Evolutionary conservation across 2,888 invertebrate genomes (phyloP).

Genomic region (Augiades crinisus): DNA sequence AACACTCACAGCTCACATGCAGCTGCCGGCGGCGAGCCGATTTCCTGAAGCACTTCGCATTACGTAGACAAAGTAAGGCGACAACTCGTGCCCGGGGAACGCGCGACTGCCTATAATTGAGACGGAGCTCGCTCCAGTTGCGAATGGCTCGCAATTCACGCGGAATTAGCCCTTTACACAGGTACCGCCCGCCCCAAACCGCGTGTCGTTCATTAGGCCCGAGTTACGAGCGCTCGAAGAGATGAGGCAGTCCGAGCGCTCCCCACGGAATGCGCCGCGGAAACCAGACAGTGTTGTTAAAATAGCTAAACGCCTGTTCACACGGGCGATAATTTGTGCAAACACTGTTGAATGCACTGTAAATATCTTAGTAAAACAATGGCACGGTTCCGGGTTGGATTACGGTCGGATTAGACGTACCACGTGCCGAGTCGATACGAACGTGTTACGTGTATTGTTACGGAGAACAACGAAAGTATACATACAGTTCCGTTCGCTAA

Average conservation of each 20-base stretch:
- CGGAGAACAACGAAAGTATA: slow-evolving; percentile 41
- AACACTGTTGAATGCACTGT: slow-evolving; percentile 58
- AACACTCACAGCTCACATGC: slow-evolving; percentile 50
- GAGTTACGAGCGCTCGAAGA: slow-evolving; percentile 32
- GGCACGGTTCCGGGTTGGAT: slow-evolving; percentile 72
- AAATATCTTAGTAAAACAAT: slow-evolving; percentile 69
- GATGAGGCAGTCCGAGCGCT: slow-evolving; percentile 39
- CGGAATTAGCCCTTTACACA: slow-evolving; percentile 44
- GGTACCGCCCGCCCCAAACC: slow-evolving; percentile 34
- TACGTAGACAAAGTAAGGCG: slow-evolving; percentile 33
- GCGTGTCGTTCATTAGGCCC: slow-evolving; percentile 47
- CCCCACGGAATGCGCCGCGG: slow-evolving; percentile 45
- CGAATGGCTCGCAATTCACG: slow-evolving; percentile 44
- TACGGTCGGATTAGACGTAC: slow-evolving; percentile 63
- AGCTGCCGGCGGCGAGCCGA: slow-evolving; percentile 42
- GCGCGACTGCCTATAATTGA: slow-evolving; percentile 38
- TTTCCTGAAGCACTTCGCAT: slow-evolving; percentile 51
- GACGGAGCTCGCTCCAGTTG: slow-evolving; percentile 24
- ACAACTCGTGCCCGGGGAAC: slow-evolving; percentile 30
- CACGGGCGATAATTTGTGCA: slow-evolving; percentile 60
- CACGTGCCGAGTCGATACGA: slow-evolving; percentile 49
- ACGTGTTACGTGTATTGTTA: slow-evolving; percentile 38
- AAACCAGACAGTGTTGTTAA: slow-evolving; percentile 58
- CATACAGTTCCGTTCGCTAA: slow-evolving; percentile 10
- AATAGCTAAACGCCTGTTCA: slow-evolving; percentile 55